These are phyloP conservation scores for Spinus pinus DNA, from an alignment of 2,797 vertebrate species.

Conservation along the genomic window DNA sequence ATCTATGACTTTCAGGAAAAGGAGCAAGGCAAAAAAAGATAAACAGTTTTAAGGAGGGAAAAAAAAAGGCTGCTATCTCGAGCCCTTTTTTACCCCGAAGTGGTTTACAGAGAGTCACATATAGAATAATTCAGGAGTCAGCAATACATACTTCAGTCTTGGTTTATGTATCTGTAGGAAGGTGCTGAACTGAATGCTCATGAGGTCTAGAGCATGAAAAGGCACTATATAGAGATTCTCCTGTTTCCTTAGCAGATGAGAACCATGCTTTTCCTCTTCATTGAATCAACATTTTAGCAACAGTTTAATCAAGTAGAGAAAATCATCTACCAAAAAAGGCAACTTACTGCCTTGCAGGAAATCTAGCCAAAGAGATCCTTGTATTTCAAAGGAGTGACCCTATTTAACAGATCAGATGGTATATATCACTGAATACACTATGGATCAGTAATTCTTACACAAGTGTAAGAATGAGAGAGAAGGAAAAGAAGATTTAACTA, in stretches of 20 bases:
- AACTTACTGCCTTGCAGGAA: neutral
- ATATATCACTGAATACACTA: neutral
- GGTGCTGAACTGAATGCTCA: neutral
- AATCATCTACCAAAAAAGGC: neutral
- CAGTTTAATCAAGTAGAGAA: neutral
- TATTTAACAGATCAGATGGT: neutral
- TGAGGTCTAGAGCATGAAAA: neutral
- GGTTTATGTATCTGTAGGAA: neutral
- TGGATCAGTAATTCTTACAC: neutral
- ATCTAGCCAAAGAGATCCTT: neutral
- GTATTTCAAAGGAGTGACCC: neutral
- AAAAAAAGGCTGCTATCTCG: neutral
- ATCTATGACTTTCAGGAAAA: neutral
- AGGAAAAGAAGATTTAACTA: neutral
- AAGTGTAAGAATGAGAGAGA: neutral
- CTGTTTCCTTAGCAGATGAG: neutral
- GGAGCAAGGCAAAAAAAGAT: fast-evolving
- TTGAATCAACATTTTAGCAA: neutral
- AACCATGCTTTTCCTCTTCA: neutral
- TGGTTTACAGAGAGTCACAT: neutral
- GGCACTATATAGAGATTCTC: neutral
- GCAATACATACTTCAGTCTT: neutral
- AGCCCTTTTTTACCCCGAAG: neutral
- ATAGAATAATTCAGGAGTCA: neutral
- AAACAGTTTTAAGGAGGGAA: neutral